These are phyloP conservation scores for Grammomys dolichurus DNA, from an alignment of 2,113 vertebrate species.

Conservation along the genomic window DNA sequence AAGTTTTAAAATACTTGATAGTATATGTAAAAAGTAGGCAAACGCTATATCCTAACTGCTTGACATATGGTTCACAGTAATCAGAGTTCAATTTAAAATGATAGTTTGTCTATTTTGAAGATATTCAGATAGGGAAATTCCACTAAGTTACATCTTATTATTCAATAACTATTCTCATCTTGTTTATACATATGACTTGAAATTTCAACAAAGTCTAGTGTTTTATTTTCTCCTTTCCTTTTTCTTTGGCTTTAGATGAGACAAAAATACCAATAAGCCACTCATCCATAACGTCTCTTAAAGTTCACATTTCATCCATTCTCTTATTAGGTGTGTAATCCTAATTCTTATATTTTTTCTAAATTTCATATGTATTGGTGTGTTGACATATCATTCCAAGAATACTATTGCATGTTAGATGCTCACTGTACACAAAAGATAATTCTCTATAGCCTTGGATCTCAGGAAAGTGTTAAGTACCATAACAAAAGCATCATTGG, in stretches of 20 bases:
- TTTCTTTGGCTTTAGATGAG: not conserved
- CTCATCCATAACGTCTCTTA: not conserved
- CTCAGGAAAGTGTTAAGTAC: not conserved
- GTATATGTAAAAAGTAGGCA: not conserved
- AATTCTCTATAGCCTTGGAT: not conserved
- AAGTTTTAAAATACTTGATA: not conserved
- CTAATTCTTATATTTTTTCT: not conserved
- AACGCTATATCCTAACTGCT: not conserved
- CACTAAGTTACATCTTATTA: not conserved
- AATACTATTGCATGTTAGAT: not conserved
- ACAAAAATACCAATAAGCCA: not conserved
- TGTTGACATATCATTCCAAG: not conserved
- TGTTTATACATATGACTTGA: not conserved
- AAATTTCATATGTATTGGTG: slow-evolving; percentile 17
- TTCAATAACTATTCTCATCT: not conserved
- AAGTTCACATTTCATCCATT: not conserved
- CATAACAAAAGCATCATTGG: not conserved
- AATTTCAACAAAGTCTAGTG: not conserved
- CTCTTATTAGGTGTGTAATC: not conserved
- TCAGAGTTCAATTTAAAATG: not conserved
- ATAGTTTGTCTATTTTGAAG: not conserved
- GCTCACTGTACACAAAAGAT: not conserved
- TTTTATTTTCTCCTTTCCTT: not conserved
- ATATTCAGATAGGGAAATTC: not conserved
- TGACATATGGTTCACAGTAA: not conserved